Evolutionary conservation across 92 coral and sea anemone genomes (phyloP).

Genomic region (Actinostola sp.): DNA sequence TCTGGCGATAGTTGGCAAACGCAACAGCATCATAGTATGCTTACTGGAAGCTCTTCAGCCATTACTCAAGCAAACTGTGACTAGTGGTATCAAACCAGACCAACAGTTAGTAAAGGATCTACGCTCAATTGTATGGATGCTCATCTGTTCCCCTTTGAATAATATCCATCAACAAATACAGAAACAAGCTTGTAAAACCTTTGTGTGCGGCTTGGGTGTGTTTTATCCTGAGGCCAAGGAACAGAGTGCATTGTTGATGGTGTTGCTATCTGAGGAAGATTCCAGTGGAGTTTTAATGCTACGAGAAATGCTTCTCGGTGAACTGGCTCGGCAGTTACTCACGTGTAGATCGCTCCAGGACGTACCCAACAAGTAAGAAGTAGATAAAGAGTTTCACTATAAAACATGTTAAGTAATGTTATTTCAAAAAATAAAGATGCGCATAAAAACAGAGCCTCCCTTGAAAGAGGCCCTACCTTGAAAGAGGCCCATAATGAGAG

Average conservation of each 20-base stretch:
- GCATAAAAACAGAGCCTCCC: no score
- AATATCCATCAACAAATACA: slow-evolving; percentile 44
- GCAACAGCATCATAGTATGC: slow-evolving; percentile 40
- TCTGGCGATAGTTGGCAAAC: slow-evolving; percentile 48
- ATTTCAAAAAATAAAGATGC: no score
- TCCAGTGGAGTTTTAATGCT: slow-evolving; percentile 45
- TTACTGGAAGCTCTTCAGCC: slow-evolving; percentile 73
- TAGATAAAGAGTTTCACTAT: no score
- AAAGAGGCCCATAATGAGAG: no score
- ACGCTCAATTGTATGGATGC: slow-evolving; percentile 58
- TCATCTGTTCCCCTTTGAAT: slow-evolving; percentile 40
- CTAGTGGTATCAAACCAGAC: slow-evolving; percentile 29
- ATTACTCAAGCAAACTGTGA: slow-evolving; percentile 40
- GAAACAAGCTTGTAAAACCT: slow-evolving; percentile 61
- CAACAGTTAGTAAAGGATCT: slow-evolving; percentile 50
- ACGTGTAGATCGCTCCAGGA: background rate
- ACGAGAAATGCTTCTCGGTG: slow-evolving; percentile 49
- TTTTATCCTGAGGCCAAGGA: slow-evolving; percentile 72
- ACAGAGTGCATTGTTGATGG: slow-evolving; percentile 79
- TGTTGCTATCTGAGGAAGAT: slow-evolving; percentile 65
- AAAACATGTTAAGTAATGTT: no score
- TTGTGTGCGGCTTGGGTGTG: slow-evolving; percentile 63
- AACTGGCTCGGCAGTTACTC: slow-evolving; percentile 45
- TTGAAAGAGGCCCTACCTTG: no score
- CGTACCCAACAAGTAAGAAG: slow-evolving; percentile 9